A percentile compares a stretch with the other conserved stretches of the same genome.
These are phyloP conservation scores for Andrena chrysosceles DNA, from an alignment of 2,888 invertebrate species.

Conservation along the genomic window DNA sequence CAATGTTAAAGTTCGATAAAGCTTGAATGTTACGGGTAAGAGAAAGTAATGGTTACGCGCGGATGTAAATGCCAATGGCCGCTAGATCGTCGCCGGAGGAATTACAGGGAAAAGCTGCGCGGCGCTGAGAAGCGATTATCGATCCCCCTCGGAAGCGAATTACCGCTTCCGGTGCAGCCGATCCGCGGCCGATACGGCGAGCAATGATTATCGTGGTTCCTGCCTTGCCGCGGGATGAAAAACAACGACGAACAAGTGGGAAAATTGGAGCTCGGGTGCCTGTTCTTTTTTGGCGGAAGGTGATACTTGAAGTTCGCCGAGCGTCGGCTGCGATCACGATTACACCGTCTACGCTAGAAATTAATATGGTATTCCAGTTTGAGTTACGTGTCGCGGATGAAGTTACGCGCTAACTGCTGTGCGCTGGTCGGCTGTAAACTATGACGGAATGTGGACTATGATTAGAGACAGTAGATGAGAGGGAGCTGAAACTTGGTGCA, in stretches of 20 bases:
- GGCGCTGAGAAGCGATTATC: conserved; percentile 35
- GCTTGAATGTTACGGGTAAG: background rate
- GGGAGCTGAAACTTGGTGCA: too few species aligned
- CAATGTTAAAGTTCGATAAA: too few species aligned
- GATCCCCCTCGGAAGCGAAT: conserved; percentile 41
- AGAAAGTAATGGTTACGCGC: conserved; percentile 26
- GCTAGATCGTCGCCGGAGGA: conserved; percentile 31
- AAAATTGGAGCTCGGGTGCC: conserved; percentile 22
- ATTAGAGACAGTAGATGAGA: too few species aligned
- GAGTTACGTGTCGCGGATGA: too few species aligned
- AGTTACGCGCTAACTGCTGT: too few species aligned
- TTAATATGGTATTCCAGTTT: background rate
- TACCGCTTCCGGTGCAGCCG: conserved; percentile 36
- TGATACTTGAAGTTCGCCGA: background rate
- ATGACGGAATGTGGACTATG: too few species aligned
- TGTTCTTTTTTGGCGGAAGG: background rate
- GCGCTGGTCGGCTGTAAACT: too few species aligned
- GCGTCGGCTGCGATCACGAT: background rate
- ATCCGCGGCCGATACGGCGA: conserved; percentile 27
- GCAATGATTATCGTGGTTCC: conserved; percentile 30
- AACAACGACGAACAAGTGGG: background rate
- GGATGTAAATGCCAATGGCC: conserved; percentile 37
- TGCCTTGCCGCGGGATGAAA: conserved; percentile 9
- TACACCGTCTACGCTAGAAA: background rate
- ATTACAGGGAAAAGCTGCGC: conserved; percentile 36